Evolutionary conservation across 1,140 invertebrate species (phyloP), one percentile per base, ranked within the genome.

Genomic region (Monochamus saltuarius): DNA sequence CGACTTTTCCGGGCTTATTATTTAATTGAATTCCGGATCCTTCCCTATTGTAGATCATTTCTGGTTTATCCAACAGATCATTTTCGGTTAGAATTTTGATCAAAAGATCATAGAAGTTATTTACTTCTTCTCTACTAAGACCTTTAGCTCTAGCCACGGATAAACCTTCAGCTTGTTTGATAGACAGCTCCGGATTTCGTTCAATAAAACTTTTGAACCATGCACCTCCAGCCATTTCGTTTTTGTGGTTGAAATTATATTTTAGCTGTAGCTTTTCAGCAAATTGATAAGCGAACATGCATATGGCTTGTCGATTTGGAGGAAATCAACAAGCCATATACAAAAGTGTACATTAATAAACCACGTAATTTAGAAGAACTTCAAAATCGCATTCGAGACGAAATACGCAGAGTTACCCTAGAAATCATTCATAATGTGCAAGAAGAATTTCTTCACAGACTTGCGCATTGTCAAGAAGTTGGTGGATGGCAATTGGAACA

Each of bases 1-100:
- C 34, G 11, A 77, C 71, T 61, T 72, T 66, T 29, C 70, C 67
- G 34, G 67, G 55, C 64, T 67, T 65, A 50, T 66, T 76, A 50
- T 73, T 77, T 29, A 78, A 14, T 62, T 80, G 76, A 7, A 78
- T 45, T 7, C 76, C 77, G n/a, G 64, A 71, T 65, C 79, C 76
- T 56, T 80, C 75, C 54, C 75, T 72, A 64, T 78, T 79, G 47
- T 56, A 80, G 42, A 78, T 73, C 50, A 64, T 43, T 0, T 70
- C 67, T 7, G 75, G 75, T 56, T 75, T 75, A 50, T 64, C 37
- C 11, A 64, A 1, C 13, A 69, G 40, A 56, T 64, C 40, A 43
- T 43, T 43, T 10, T 43, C 7, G 16, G 54, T 69, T 35, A 70
- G 29, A 22, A 72, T 39, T 56, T 56, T 63, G 13, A 45, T 39